These are phyloP conservation scores for Leptodirus hochenwartii DNA, from an alignment of 2,888 invertebrate genomes.

Conservation along the genomic window DNA sequence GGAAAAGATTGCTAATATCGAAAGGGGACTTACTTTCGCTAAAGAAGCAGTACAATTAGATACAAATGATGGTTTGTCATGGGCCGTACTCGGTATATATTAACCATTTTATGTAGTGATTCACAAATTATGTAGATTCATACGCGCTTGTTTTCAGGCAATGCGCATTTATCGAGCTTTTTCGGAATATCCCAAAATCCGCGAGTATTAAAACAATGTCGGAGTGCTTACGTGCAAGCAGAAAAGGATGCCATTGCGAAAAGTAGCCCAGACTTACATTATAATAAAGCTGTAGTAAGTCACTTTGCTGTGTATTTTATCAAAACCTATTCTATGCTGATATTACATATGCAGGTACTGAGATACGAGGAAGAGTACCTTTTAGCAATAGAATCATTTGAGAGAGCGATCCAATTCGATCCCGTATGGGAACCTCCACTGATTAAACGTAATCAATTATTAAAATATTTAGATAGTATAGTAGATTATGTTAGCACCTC, in stretches of 20 bases:
- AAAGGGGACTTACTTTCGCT: constrained; percentile 56
- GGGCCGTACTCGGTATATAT: constrained; percentile 68
- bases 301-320: constrained; percentile 9
- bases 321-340: neutral
- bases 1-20: constrained; percentile 39
- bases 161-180: constrained; percentile 66
- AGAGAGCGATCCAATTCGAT: constrained; percentile 47
- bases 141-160: too few relatives aligned
- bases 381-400: constrained; percentile 49
- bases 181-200: constrained; percentile 59
- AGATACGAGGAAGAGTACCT: constrained; percentile 65
- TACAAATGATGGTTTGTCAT: constrained; percentile 55
- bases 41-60: constrained; percentile 69
- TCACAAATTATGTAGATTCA: too few relatives aligned
- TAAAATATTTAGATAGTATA: constrained; percentile 45
- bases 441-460: constrained; percentile 38
- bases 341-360: constrained; percentile 34
- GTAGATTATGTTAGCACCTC: constrained; percentile 41
- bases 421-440: constrained; percentile 56
- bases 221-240: constrained; percentile 69
- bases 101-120: too few relatives aligned
- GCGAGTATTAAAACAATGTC: constrained; percentile 46
- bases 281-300: constrained; percentile 69
- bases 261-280: constrained; percentile 63
- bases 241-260: constrained; percentile 51